These are phyloP conservation scores for Gymnocephalus cernua DNA, from an alignment of 2,113 vertebrate genomes.

Conservation along the genomic window DNA sequence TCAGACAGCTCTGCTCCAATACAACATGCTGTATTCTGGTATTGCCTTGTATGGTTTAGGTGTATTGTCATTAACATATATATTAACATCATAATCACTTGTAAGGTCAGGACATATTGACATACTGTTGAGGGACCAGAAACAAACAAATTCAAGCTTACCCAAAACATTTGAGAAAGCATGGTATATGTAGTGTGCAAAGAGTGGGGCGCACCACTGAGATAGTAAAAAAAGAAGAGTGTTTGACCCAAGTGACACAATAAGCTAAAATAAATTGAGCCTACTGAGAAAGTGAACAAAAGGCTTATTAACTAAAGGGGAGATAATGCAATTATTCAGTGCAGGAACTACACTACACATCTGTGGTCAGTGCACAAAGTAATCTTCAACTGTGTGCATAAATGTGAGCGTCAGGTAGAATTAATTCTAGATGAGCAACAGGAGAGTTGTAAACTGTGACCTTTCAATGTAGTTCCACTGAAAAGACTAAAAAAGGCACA, in stretches of 20 bases:
- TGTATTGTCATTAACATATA: too few species aligned
- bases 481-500: constrained; percentile 21
- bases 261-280: neutral
- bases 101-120: too few species aligned
- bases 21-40: neutral
- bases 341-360: neutral
- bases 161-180: neutral
- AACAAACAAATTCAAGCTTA: neutral
- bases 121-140: neutral
- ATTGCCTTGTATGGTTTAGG: too few species aligned
- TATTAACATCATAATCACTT: too few species aligned
- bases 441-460: constrained; percentile 34
- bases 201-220: neutral
- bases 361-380: constrained; percentile 7
- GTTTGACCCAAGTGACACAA: constrained; percentile 1
- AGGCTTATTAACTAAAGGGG: constrained; percentile 14
- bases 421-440: constrained; percentile 31
- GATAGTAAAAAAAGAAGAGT: neutral
- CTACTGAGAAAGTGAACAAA: constrained; percentile 14
- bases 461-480: constrained; percentile 5
- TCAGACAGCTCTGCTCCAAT: neutral
- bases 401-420: constrained; percentile 9
- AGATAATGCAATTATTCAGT: constrained; percentile 13
- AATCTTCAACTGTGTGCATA: constrained; percentile 11
- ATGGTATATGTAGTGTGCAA: neutral